Conservation (phyloP, 2,888 invertebrate species). For the Caradrina kadenii region DNA sequence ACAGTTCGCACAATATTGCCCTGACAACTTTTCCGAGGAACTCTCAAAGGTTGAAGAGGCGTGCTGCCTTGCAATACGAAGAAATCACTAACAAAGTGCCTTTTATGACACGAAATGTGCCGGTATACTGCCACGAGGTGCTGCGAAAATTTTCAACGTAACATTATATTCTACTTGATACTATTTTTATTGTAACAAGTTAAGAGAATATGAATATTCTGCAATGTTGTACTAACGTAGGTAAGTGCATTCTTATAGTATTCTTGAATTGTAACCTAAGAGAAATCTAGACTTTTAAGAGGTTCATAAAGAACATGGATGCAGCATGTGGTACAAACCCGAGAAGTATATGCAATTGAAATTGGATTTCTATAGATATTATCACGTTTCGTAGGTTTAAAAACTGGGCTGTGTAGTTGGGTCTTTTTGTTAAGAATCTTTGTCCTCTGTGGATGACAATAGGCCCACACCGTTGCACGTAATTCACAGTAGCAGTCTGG, state of each 20-base stretch:
- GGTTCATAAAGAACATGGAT: background rate
- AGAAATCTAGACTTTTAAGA: conserved; percentile 17
- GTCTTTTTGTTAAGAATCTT: background rate
- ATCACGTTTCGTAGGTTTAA: background rate
- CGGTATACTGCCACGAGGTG: conserved; percentile 27
- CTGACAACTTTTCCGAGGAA: conserved; percentile 18
- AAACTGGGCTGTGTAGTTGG: too few species aligned
- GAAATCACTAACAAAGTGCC: conserved; percentile 51
- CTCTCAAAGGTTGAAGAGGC: conserved; percentile 6
- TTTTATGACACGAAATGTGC: conserved; percentile 29
- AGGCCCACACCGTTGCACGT: background rate
- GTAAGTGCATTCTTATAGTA: conserved; percentile 7
- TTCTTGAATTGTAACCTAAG: background rate
- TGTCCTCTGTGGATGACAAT: background rate
- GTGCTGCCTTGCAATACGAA: conserved; percentile 30
- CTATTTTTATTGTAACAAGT: conserved; percentile 44
- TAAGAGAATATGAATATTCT: conserved; percentile 34
- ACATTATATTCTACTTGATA: conserved; percentile 18
- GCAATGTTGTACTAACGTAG: background rate
- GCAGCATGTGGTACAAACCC: background rate
- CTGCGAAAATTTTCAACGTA: conserved; percentile 28
- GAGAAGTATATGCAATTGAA: background rate
- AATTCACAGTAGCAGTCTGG: background rate
- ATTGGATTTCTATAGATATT: background rate
- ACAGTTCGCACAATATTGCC: conserved; percentile 37